These are phyloP conservation scores for Chionoecetes opilio DNA, from an alignment of 1,140 invertebrate genomes.

Conservation along the genomic window DNA sequence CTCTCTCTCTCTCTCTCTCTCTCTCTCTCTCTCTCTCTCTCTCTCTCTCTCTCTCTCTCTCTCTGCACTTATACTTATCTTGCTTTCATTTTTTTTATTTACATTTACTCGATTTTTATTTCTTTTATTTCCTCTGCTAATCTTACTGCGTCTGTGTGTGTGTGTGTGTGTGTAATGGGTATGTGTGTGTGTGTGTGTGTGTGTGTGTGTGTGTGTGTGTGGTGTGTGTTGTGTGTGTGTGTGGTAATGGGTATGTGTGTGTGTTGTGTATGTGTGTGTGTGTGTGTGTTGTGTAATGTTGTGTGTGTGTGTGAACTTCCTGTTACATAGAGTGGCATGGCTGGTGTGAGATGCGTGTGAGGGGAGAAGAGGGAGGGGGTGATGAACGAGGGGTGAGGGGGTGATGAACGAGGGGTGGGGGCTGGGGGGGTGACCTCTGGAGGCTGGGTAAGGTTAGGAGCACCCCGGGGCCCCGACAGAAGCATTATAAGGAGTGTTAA, in stretches of 20 bases:
- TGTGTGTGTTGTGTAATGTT: no score
- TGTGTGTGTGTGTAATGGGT: no score
- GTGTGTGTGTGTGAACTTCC: slow-evolving; percentile 25
- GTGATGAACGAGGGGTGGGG: neutral
- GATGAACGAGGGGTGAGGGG: neutral
- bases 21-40: no score
- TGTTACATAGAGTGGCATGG: neutral
- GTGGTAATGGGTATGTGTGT: neutral
- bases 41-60: no score
- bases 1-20: no score
- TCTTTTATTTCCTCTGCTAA: no score
- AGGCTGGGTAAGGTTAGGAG: neutral
- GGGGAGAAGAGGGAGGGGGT: neutral
- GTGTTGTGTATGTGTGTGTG: neutral
- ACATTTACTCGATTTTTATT: no score
- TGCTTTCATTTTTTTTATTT: no score
- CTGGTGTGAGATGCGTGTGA: neutral
- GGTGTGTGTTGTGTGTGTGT: neutral
- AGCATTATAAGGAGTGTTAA: neutral
- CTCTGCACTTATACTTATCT: no score
- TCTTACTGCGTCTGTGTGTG: no score
- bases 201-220: no score
- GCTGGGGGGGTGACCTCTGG: neutral
- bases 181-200: no score
- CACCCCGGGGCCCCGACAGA: neutral